A percentile compares a stretch with the other conserved stretches of the same genome.
phyloP scores from a whole-genome alignment of 2,797 vertebrate species.

The Coilia nasus region DNA sequence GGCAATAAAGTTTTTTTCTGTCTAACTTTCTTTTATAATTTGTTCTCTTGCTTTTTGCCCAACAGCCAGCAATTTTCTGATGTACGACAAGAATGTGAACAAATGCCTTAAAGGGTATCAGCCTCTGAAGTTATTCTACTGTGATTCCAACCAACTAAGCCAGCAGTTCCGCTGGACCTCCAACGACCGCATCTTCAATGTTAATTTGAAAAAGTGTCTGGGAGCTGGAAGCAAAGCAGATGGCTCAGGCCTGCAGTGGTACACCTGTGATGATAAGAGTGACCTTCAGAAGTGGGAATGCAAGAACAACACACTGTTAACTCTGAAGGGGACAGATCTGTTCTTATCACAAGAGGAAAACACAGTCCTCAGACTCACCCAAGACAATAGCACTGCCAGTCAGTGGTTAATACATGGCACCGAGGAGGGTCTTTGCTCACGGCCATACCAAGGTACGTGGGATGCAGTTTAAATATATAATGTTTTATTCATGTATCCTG shows the following conservation, averaged over 20 bases:
- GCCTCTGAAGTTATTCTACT: conserved; percentile 62
- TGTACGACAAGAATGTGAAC: conserved; percentile 78
- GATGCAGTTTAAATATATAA: too few species aligned
- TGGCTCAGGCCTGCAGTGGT: conserved; percentile 77
- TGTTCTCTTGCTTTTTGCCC: neutral
- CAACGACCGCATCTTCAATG: conserved; percentile 76
- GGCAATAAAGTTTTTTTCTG: neutral
- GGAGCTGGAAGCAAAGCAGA: conserved; percentile 78
- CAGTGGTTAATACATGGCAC: conserved; percentile 83
- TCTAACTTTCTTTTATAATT: neutral
- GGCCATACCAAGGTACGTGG: conserved; percentile 86
- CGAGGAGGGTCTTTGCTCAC: conserved; percentile 80
- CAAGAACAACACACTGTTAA: conserved; percentile 82
- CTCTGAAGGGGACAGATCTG: conserved; percentile 77
- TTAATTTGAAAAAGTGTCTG: conserved; percentile 78
- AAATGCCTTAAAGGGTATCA: conserved; percentile 69
- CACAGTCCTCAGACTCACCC: conserved; percentile 78
- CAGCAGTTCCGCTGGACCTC: conserved; percentile 90
- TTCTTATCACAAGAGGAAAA: conserved; percentile 82
- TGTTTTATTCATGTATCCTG: too few species aligned
- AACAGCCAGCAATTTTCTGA: conserved; percentile 68
- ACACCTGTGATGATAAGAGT: conserved; percentile 78
- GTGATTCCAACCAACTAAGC: conserved; percentile 59
- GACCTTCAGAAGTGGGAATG: conserved; percentile 91
- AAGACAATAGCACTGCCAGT: conserved; percentile 76